These are phyloP conservation scores for Atrichornis clamosus DNA, from an alignment of 2,113 vertebrate genomes.

Conservation along the genomic window DNA sequence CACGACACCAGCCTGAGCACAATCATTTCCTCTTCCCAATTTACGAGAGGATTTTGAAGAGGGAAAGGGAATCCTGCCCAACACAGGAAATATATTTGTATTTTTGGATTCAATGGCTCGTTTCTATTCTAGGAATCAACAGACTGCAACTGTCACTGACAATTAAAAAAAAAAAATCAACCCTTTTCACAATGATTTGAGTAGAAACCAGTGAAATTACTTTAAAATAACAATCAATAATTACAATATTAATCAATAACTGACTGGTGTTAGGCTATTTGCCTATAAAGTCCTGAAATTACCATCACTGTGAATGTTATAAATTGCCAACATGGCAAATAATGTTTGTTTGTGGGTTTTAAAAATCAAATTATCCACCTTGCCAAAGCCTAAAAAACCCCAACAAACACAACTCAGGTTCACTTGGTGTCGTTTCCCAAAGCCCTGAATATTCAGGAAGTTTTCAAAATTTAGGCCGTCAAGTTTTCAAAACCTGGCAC, in stretches of 20 bases:
- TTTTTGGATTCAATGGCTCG: not conserved
- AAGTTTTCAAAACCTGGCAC: not conserved
- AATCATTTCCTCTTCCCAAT: not conserved
- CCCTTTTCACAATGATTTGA: not conserved
- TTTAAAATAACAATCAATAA: not conserved
- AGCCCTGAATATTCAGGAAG: not conserved
- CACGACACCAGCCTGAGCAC: not conserved
- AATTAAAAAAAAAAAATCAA: not conserved
- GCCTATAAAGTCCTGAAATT: not conserved
- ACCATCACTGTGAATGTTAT: not conserved
- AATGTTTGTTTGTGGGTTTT: not conserved
- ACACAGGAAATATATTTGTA: not conserved
- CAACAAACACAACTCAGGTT: not conserved
- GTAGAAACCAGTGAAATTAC: not conserved
- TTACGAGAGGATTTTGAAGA: not conserved
- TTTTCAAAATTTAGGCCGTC: not conserved
- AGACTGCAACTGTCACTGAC: not conserved
- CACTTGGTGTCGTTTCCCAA: not conserved
- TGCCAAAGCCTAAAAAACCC: not conserved
- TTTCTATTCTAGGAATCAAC: not conserved
- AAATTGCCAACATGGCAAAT: not conserved
- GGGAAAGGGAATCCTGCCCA: slow-evolving; percentile 28
- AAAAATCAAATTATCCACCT: not conserved
- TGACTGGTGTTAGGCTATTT: not conserved
- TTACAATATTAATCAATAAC: not conserved